Evolutionary conservation across 2,888 invertebrate species (phyloP), one percentile per base, ranked within the genome.

Genomic region (Hirudinaria manillensis): DNA sequence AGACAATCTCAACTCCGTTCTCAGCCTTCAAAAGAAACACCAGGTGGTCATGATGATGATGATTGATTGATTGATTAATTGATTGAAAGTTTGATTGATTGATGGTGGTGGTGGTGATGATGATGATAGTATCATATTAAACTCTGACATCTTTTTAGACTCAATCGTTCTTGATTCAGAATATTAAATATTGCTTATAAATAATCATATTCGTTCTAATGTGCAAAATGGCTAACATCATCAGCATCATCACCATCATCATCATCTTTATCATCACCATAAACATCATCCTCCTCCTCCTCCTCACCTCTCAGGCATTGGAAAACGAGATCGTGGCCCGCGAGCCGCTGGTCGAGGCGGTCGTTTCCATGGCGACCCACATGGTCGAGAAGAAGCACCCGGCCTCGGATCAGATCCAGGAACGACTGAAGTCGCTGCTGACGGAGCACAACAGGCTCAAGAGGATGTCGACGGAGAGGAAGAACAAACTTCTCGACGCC

Each of bases 21-120:
- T 95, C 82, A 91, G 91, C 76, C 87, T 95, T 67, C 92, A 93
- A 82, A 97, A 97, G 88, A 96, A 96, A 85, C 96, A 97, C 82
- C 91, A 93, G 83, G 87, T 86, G 78, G 24, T 45, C 13, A 45
- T 45, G 45, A 45, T 45, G 45, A 45, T 7, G 45, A 45, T 1
- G 6, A 45, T n/a, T 32, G 27, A 24, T 21, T 68, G n/a, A n/a
- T n/a, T n/a, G n/a, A n/a, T n/a, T n/a, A n/a, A n/a, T n/a, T n/a
- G n/a, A n/a, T n/a, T n/a, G 68, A 36, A 13, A 21, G 68, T 29
- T 21, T 68, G 68, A n/a, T n/a, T 29, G 10, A 36, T 68, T 10
- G 32, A 10, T 10, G 13, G 53, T 53, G 83, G 87, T 86, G 78
- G 24, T 45, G 45, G 16, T 45, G 45, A 45, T 45, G 45, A 45